These are phyloP conservation scores for Tachysurus vachellii DNA, from an alignment of 2,113 vertebrate species.

Conservation along the genomic window DNA sequence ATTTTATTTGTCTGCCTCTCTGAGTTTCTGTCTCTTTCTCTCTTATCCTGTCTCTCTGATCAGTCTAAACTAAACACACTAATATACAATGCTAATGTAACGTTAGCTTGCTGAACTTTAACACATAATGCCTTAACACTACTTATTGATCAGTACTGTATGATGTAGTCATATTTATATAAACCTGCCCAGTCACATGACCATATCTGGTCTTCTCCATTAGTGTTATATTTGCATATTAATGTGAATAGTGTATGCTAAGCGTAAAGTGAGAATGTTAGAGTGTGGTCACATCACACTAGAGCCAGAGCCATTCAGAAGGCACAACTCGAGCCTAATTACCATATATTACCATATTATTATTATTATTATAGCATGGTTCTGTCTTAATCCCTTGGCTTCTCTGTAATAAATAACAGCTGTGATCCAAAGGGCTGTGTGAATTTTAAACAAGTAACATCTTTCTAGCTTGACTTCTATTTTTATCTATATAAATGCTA, in stretches of 20 bases:
- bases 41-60: background rate
- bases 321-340: background rate
- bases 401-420: background rate
- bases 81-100: slow-evolving; percentile 21
- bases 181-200: background rate
- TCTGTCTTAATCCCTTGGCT: background rate
- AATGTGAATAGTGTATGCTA: background rate
- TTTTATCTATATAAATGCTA: background rate
- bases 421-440: background rate
- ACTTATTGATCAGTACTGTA: background rate
- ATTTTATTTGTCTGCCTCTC: background rate
- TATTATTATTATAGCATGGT: background rate
- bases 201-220: background rate
- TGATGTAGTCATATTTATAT: background rate
- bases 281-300: background rate
- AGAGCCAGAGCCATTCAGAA: background rate
- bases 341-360: background rate
- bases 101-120: background rate
- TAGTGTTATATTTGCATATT: background rate
- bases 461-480: background rate
- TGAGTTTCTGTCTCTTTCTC: background rate
- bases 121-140: background rate
- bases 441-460: background rate
- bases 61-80: slow-evolving; percentile 21
- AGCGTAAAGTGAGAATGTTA: background rate